Conservation (phyloP, 35 echinoderm and acorn worm species). For the Apostichopus californicus region DNA sequence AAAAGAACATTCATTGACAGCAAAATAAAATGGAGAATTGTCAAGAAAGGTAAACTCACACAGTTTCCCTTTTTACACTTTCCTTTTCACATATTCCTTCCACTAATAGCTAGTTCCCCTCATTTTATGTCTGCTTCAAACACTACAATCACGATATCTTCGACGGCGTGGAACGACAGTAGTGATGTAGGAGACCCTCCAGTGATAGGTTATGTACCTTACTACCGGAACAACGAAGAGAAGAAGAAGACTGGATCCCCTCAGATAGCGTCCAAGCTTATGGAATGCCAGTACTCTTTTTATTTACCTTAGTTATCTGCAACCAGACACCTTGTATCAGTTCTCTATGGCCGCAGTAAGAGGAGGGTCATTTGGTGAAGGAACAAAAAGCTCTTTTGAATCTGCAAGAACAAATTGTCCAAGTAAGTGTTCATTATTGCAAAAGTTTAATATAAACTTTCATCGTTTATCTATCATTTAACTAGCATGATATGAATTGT, state of each 20-base stretch:
- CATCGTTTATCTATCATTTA: no score
- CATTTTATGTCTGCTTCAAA: not conserved
- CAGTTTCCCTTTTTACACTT: no score
- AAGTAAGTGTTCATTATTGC: not conserved
- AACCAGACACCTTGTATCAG: not conserved
- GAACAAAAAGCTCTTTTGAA: not conserved
- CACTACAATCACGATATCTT: not conserved
- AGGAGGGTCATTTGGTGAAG: not conserved
- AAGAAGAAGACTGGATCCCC: not conserved
- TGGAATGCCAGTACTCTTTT: not conserved
- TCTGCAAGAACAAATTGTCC: not conserved
- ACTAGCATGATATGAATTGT: no score
- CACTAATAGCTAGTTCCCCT: not conserved
- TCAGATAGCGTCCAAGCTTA: no score
- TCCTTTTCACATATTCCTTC: not conserved
- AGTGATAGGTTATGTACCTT: conserved; percentile 17
- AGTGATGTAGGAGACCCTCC: conserved; percentile 17
- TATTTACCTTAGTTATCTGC: not conserved
- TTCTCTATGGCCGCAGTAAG: conserved; percentile 7
- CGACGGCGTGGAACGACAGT: not conserved
- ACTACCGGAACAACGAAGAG: not conserved
- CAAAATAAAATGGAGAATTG: no score
- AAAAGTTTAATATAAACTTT: no score
- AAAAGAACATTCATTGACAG: no score
- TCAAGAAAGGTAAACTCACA: no score